Evolutionary conservation across 2,113 vertebrate genomes (phyloP).

Genomic region (Coregonus clupeaformis): DNA sequence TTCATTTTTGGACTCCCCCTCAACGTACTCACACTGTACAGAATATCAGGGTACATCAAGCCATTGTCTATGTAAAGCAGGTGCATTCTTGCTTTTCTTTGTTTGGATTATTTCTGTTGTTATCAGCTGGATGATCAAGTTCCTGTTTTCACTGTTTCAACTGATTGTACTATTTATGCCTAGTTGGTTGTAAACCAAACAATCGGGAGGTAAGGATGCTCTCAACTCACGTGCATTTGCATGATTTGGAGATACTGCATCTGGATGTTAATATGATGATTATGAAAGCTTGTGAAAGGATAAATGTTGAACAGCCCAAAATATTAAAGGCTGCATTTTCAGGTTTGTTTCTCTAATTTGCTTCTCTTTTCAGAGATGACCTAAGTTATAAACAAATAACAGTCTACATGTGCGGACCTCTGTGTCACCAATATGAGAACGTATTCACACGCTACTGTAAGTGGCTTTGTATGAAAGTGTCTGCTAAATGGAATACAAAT

Average conservation of each 20-base stretch:
- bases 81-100: constrained; percentile 12
- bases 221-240: neutral
- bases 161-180: constrained; percentile 4
- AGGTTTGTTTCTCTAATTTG: neutral
- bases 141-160: constrained; percentile 44
- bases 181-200: neutral
- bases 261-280: neutral
- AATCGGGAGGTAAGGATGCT: neutral
- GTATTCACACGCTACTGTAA: neutral
- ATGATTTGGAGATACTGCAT: neutral
- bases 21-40: neutral
- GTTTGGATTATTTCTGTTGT: constrained; percentile 15
- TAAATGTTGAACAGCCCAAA: neutral
- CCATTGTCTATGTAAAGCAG: constrained; percentile 20
- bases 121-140: constrained; percentile 21
- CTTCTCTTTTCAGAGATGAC: neutral
- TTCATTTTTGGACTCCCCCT: no score
- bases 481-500: no score
- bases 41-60: neutral
- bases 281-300: neutral
- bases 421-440: neutral
- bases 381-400: neutral
- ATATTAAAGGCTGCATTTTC: neutral
- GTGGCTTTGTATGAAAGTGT: no score
- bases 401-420: neutral